These are phyloP conservation scores for Vanessa cardui DNA, from an alignment of 2,888 invertebrate species.

Conservation along the genomic window DNA sequence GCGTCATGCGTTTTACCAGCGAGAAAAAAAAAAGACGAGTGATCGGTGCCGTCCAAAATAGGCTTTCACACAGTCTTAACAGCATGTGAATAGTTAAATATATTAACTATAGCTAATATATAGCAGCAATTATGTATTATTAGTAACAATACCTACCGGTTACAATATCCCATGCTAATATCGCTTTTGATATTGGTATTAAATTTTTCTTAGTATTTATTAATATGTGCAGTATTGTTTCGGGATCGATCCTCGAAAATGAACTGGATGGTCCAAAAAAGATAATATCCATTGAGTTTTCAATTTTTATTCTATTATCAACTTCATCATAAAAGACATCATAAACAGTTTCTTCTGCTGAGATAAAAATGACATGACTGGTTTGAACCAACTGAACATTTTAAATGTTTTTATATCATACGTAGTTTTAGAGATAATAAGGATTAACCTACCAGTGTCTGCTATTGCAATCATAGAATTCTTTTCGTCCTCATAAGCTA, in stretches of 20 bases:
- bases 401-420: too few species aligned
- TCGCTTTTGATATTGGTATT: constrained; percentile 63
- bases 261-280: constrained; percentile 69
- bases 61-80: too few species aligned
- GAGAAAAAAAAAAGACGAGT: too few species aligned
- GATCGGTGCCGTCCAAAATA: too few species aligned
- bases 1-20: too few species aligned
- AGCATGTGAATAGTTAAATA: too few species aligned
- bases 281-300: constrained; percentile 71
- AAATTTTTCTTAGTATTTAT: constrained; percentile 59
- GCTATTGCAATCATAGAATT: constrained; percentile 68
- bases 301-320: constrained; percentile 58
- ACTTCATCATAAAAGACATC: constrained; percentile 73
- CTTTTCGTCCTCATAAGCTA: constrained; percentile 70
- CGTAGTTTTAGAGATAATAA: too few species aligned
- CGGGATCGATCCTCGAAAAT: constrained; percentile 70
- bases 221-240: constrained; percentile 68
- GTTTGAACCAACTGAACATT: too few species aligned
- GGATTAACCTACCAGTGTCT: constrained; percentile 52
- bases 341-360: constrained; percentile 44
- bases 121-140: too few species aligned
- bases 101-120: too few species aligned
- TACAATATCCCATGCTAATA: constrained; percentile 74
- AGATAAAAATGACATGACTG: neutral
- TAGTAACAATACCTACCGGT: constrained; percentile 55